phyloP scores from a whole-genome alignment of 1,140 invertebrate genomes.

The Panagrolaimus sp. region DNA sequence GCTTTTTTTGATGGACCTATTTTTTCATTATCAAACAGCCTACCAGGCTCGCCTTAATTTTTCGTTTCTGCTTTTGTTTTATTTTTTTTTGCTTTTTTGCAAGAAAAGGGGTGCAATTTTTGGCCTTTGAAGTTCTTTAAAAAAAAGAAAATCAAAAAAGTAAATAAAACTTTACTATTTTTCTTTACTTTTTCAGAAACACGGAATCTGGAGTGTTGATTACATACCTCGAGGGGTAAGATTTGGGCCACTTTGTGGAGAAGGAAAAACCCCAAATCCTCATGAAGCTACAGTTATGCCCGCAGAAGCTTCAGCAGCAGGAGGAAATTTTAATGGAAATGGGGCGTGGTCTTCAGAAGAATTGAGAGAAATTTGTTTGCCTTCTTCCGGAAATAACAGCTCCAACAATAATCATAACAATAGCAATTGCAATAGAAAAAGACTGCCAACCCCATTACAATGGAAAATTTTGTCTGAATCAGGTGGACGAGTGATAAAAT shows the following conservation, averaged over 20 bases:
- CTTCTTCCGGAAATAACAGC: too few species aligned
- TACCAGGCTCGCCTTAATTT: background rate
- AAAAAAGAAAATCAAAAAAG: constrained; percentile 14
- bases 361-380: background rate
- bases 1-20: constrained; percentile 8
- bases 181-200: constrained; percentile 66
- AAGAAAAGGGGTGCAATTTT: background rate
- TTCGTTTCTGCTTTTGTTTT: constrained; percentile 1
- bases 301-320: constrained; percentile 55
- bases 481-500: constrained; percentile 43
- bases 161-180: background rate
- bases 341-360: constrained; percentile 13
- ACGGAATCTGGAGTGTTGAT: constrained; percentile 92
- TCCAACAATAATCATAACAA: too few species aligned
- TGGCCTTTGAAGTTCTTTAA: constrained; percentile 18
- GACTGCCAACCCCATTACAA: constrained; percentile 8
- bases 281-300: constrained; percentile 49
- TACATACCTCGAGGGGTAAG: constrained; percentile 90
- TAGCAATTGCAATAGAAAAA: too few species aligned
- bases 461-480: constrained; percentile 49
- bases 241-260: constrained; percentile 87
- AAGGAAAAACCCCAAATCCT: constrained; percentile 68
- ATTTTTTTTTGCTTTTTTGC: background rate
- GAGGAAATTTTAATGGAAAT: constrained; percentile 63
- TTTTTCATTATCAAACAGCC: background rate